Conservation (phyloP, 2,888 invertebrate species). For the Cantharis nigra region DNA sequence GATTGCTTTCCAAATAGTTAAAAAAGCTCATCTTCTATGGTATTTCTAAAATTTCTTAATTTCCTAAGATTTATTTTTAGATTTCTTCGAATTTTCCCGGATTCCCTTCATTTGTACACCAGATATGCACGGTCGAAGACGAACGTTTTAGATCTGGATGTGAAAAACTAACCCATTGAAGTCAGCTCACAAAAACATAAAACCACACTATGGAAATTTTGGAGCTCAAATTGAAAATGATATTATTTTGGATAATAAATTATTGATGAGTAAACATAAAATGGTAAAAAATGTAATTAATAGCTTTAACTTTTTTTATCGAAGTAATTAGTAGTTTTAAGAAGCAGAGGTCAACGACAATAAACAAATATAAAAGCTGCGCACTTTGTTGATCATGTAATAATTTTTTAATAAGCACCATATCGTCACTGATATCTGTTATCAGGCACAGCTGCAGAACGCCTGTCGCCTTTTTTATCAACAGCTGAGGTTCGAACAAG, state of each 20-base stretch:
- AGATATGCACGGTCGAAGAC: too few relatives aligned
- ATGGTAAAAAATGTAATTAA: neutral
- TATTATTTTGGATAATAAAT: neutral
- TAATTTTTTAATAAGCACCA: neutral
- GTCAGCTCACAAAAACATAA: too few relatives aligned
- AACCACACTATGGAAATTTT: too few relatives aligned
- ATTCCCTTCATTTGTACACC: too few relatives aligned
- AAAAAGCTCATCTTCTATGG: too few relatives aligned
- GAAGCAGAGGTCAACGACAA: slow-evolving; percentile 29
- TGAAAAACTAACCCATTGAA: too few relatives aligned
- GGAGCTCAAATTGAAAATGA: neutral
- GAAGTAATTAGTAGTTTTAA: slow-evolving; percentile 21
- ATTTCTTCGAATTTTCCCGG: too few relatives aligned
- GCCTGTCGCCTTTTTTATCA: slow-evolving; percentile 33
- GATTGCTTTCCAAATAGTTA: too few relatives aligned
- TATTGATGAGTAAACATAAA: neutral
- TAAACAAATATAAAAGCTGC: slow-evolving; percentile 23
- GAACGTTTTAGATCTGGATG: too few relatives aligned
- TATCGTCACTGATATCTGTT: slow-evolving; percentile 24
- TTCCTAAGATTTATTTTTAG: too few relatives aligned
- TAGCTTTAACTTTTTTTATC: slow-evolving; percentile 20
- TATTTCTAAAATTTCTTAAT: too few relatives aligned
- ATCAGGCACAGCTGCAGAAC: slow-evolving; percentile 35
- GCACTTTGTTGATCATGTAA: slow-evolving; percentile 24
- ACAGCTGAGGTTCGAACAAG: slow-evolving; percentile 12